Evolutionary conservation across 2,113 vertebrate species (phyloP), one percentile per base, ranked within the genome.

Genomic region (Lagopus leucura): DNA sequence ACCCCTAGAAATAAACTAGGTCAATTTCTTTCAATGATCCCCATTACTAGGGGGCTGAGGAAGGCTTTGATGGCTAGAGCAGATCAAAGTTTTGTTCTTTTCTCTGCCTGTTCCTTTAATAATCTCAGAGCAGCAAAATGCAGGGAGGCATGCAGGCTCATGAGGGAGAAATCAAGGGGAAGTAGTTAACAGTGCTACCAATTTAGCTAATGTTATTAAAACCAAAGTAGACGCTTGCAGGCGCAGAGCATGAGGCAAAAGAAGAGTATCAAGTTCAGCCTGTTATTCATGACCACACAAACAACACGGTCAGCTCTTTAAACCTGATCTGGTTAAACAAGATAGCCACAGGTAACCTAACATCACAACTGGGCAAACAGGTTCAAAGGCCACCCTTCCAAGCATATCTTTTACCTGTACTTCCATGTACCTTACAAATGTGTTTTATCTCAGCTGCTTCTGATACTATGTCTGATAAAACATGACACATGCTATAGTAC

Each of bases 171-270:
- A 96, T 83, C 55, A 81, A 90, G 32, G 25, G 47, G 79, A 93
- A 92, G 76, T 45, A 85, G 50, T 85, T 91, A 88, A 80, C 6
- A 1, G 50, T 77, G 45, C 38, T 81, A 83, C 21, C 80, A 83
- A 67, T 90, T 90, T 88, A 93, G 80, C 45, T 90, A 77, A 86
- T 20, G 50, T 74, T 91, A 77, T 65, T 88, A 67, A 92, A 96
- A 34, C 52, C 43, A 67, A 93, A 90, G 55, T 40, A 69, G 74
- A 70, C 63, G 10, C 43, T 76, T 82, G 13, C 27, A 70, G 42
- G 27, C 72, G 58, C 11, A 76, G 52, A 92, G 12, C 14, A 25
- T 10, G 52, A 92, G 57, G 34, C 47, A 92, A 75, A 3, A 20
- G 28, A 83, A 45, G 1, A 40, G 28, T 50, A 71, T 84, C 52